Evolutionary conservation across 1,140 invertebrate genomes (phyloP).

Genomic region (Scaptodrosophila lebanonensis): DNA sequence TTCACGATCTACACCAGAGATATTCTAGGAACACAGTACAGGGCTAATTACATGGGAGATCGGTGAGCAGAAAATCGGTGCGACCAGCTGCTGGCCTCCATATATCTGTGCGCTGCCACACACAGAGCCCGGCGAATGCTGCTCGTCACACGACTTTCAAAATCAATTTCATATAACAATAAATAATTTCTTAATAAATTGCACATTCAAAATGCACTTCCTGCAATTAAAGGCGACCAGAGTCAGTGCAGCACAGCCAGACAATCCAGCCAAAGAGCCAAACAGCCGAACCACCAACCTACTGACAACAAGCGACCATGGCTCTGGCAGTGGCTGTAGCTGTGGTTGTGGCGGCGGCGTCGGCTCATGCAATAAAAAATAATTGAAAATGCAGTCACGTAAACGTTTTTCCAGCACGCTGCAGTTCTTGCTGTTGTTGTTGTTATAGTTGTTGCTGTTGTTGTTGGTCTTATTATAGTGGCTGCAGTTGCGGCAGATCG

Average conservation of each 20-base stretch:
- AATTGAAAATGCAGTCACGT: constrained; percentile 72
- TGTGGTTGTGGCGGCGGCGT: too few relatives aligned
- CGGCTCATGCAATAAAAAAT: constrained; percentile 61
- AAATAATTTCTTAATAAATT: constrained; percentile 74
- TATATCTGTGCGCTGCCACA: constrained; percentile 40
- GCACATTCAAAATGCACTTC: constrained; percentile 66
- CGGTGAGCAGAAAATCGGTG: too few relatives aligned
- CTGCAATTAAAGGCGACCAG: constrained; percentile 57
- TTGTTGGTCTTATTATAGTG: too few relatives aligned
- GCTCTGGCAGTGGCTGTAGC: too few relatives aligned
- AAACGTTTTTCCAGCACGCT: constrained; percentile 65
- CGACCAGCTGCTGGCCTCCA: neutral
- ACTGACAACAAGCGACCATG: too few relatives aligned
- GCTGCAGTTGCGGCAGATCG: too few relatives aligned
- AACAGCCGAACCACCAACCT: too few relatives aligned
- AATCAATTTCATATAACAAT: constrained; percentile 62
- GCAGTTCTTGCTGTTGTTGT: constrained; percentile 44
- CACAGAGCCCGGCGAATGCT: constrained; percentile 34
- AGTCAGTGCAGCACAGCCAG: neutral
- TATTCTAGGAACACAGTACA: too few relatives aligned
- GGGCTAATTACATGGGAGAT: constrained; percentile 49
- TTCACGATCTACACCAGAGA: too few relatives aligned
- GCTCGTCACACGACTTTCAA: constrained; percentile 64
- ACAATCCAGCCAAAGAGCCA: too few relatives aligned
- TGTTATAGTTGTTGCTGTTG: too few relatives aligned